phyloP scores from a whole-genome alignment of 2,888 invertebrate species.

The Eucera pruinosa region DNA sequence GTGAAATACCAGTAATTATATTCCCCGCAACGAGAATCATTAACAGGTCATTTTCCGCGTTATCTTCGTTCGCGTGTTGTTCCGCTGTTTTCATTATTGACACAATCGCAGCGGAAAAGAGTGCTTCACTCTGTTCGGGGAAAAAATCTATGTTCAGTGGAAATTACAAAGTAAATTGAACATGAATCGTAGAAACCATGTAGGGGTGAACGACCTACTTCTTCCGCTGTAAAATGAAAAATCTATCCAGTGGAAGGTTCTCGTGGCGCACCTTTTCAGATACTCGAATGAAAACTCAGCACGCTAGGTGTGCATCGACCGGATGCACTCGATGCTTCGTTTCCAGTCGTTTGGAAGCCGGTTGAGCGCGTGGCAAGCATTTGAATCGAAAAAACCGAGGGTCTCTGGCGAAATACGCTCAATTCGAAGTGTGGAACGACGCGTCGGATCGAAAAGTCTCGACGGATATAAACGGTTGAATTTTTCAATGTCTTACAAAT shows the following conservation, averaged over 20 bases:
- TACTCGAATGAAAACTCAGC: constrained; percentile 11
- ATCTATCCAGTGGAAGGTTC: neutral
- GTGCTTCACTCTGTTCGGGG: neutral
- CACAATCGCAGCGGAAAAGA: neutral
- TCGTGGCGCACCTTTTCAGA: constrained; percentile 14
- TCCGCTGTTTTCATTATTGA: neutral
- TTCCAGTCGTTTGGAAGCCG: constrained; percentile 11
- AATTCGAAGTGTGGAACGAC: neutral
- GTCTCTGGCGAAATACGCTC: neutral
- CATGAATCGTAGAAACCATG: neutral
- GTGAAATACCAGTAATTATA: constrained; percentile 27
- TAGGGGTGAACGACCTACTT: neutral
- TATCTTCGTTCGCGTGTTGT: neutral
- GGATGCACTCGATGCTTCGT: constrained; percentile 12
- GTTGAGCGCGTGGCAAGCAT: neutral
- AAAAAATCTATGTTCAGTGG: neutral
- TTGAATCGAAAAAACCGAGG: neutral
- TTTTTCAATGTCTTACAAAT: constrained; percentile 1
- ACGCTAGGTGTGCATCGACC: constrained; percentile 8
- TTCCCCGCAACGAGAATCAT: neutral
- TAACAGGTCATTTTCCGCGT: neutral
- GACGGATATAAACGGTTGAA: constrained; percentile 3
- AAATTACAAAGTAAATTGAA: neutral
- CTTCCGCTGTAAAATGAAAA: neutral
- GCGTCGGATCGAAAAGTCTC: neutral